phyloP scores from a whole-genome alignment of 2,888 invertebrate species.

The Thyatira batis region DNA sequence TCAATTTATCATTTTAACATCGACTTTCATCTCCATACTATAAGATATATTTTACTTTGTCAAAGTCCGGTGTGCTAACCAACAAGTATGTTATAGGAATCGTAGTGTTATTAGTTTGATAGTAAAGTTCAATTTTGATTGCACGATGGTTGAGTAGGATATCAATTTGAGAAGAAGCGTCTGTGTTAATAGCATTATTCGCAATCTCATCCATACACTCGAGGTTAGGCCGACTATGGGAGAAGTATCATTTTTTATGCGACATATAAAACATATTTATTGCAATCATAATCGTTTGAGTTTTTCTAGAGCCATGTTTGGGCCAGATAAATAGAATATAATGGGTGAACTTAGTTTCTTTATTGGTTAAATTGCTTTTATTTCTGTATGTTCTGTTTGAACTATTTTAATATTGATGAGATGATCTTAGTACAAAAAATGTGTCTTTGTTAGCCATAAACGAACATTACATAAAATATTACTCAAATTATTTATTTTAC shows the following conservation, averaged over 20 bases:
- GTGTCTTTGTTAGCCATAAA: neutral
- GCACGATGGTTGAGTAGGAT: conserved; percentile 54
- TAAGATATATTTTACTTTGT: conserved; percentile 41
- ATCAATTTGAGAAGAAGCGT: conserved; percentile 82
- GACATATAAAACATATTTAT: conserved; percentile 83
- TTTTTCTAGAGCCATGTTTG: conserved; percentile 72
- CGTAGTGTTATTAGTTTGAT: conserved; percentile 30
- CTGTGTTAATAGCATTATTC: conserved; percentile 83
- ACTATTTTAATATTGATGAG: conserved; percentile 7
- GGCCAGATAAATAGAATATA: conserved; percentile 68
- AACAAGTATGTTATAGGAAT: conserved; percentile 21
- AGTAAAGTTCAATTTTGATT: conserved; percentile 46
- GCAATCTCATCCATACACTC: conserved; percentile 83
- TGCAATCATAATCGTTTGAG: conserved; percentile 78
- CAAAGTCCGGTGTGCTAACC: conserved; percentile 38
- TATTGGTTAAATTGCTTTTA: conserved; percentile 41
- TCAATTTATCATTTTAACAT: conserved; percentile 32
- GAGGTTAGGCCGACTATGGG: conserved; percentile 74
- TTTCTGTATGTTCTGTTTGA: conserved; percentile 28
- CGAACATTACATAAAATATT: neutral
- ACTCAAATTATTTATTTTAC: too few species aligned
- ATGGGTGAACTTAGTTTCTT: conserved; percentile 48
- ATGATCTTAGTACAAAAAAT: neutral
- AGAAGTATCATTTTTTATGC: conserved; percentile 79
- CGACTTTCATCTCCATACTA: conserved; percentile 25